These are phyloP conservation scores for Nothobranchius furzeri DNA, from an alignment of 2,113 vertebrate species.

Conservation along the genomic window DNA sequence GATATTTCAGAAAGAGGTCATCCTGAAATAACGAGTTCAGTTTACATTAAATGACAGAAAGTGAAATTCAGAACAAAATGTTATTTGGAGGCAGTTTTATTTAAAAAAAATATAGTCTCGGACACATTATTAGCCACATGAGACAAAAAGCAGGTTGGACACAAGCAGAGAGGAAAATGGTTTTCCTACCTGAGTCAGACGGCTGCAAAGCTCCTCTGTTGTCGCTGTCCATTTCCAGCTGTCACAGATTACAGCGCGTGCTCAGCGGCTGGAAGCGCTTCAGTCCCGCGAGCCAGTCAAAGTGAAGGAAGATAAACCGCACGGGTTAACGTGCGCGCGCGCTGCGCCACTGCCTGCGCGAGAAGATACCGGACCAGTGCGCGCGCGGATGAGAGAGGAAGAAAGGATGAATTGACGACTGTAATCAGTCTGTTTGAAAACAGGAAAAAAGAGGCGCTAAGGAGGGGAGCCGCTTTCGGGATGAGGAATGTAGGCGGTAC, in stretches of 20 bases:
- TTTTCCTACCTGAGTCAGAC: constrained; percentile 52
- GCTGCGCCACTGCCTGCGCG: constrained; percentile 37
- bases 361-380: constrained; percentile 39
- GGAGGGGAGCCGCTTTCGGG: too few relatives aligned
- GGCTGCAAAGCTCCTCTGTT: constrained; percentile 26
- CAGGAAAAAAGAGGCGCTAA: constrained; percentile 1
- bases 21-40: too few relatives aligned
- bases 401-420: not conserved
- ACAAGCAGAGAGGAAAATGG: not conserved
- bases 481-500: too few relatives aligned
- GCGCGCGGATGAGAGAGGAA: constrained; percentile 13
- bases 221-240: constrained; percentile 58
- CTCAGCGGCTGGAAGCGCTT: constrained; percentile 43
- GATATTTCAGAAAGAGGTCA: too few relatives aligned
- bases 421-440: constrained; percentile 7
- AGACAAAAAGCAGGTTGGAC: not conserved
- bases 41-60: too few relatives aligned
- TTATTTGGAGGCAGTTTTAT: not conserved
- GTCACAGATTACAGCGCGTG: constrained; percentile 48
- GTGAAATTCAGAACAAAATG: too few relatives aligned
- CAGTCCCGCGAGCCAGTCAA: constrained; percentile 53
- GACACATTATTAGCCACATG: not conserved
- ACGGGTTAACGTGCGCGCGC: constrained; percentile 51
- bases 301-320: constrained; percentile 34
- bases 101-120: too few relatives aligned